phyloP scores from a whole-genome alignment of 2,113 vertebrate species.

The Numida meleagris region DNA sequence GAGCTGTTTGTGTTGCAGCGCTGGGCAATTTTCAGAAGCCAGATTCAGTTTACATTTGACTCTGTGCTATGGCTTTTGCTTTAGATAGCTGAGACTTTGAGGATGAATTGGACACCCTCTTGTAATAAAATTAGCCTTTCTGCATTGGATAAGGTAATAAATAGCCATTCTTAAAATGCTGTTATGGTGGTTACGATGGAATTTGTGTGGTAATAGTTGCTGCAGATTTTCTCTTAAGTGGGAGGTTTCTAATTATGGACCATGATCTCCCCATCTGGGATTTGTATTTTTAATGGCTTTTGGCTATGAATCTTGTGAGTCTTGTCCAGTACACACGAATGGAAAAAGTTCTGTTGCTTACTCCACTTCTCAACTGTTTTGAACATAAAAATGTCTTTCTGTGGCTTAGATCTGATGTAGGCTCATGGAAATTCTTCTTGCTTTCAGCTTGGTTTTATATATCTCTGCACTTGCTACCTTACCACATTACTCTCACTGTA shows the following conservation, averaged over 20 bases:
- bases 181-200: background rate
- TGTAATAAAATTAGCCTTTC: background rate
- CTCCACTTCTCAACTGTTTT: conserved; percentile 1
- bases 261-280: conserved; percentile 14
- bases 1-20: background rate
- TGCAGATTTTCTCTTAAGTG: background rate
- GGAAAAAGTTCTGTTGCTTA: conserved; percentile 30
- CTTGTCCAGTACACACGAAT: background rate
- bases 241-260: background rate
- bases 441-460: background rate
- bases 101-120: background rate
- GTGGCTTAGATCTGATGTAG: conserved; percentile 5
- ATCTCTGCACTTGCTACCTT: background rate
- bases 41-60: background rate
- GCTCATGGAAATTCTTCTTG: background rate
- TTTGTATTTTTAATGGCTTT: conserved; percentile 21
- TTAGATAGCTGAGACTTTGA: background rate
- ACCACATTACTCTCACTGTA: background rate
- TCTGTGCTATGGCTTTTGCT: background rate
- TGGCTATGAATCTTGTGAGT: conserved; percentile 12
- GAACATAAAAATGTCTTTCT: conserved; percentile 38
- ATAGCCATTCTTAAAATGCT: background rate
- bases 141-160: background rate
- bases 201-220: background rate
- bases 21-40: background rate